phyloP scores from a whole-genome alignment of 2,797 vertebrate species.

The Melanotaenia maccullochi region DNA sequence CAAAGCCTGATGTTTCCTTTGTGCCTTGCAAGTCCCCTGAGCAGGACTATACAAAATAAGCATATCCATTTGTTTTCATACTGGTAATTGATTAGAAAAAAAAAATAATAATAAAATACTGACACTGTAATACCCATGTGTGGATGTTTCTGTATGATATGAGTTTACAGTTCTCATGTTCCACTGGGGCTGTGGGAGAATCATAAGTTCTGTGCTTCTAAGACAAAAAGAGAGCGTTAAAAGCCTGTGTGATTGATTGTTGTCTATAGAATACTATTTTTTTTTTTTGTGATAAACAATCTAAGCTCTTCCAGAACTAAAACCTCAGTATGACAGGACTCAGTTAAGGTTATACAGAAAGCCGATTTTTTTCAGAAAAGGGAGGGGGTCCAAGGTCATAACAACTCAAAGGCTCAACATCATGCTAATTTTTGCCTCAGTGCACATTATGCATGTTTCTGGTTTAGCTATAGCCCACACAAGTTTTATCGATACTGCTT shows the following conservation, averaged over 20 bases:
- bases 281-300: slow-evolving; percentile 26
- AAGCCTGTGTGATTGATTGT: slow-evolving; percentile 39
- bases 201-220: slow-evolving; percentile 31
- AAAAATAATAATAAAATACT: neutral
- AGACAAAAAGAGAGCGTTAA: slow-evolving; percentile 32
- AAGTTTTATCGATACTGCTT: slow-evolving; percentile 42
- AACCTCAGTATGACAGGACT: neutral
- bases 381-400: slow-evolving; percentile 12
- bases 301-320: slow-evolving; percentile 9
- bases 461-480: slow-evolving; percentile 32
- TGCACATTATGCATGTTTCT: slow-evolving; percentile 52
- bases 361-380: slow-evolving; percentile 6
- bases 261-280: slow-evolving; percentile 13
- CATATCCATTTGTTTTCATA: slow-evolving; percentile 17
- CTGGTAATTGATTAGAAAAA: slow-evolving; percentile 3
- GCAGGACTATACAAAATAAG: slow-evolving; percentile 9
- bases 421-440: slow-evolving; percentile 18
- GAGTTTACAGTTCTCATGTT: slow-evolving; percentile 27
- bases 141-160: slow-evolving; percentile 20
- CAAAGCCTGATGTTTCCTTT: no score
- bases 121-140: slow-evolving; percentile 12
- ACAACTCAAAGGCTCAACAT: slow-evolving; percentile 11
- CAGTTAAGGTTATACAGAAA: slow-evolving; percentile 2
- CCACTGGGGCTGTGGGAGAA: slow-evolving; percentile 43
- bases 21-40: neutral